A percentile compares a stretch with the other conserved stretches of the same genome.
Evolutionary conservation across 1,140 invertebrate genomes (phyloP).

Genomic region (Xylocopa sonorina): DNA sequence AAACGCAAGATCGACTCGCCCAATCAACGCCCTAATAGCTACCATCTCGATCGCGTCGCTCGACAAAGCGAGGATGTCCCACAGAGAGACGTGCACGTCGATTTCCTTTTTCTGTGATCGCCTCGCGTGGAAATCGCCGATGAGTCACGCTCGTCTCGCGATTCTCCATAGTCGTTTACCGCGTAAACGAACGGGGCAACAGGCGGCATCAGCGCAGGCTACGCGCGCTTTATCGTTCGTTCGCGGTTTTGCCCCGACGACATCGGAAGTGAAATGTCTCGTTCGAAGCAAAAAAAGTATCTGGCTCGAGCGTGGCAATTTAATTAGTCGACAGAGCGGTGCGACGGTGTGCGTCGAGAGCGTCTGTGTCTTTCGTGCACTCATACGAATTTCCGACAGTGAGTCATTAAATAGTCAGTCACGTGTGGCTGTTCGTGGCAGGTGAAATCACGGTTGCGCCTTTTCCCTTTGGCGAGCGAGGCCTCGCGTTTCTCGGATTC

Average conservation of each 20-base stretch:
- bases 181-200: neutral
- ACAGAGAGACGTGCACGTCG: conserved; percentile 10
- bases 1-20: too few relatives aligned
- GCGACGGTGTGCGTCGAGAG: neutral
- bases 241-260: neutral
- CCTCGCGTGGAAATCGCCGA: conserved; percentile 32
- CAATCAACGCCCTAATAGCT: too few relatives aligned
- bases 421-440: conserved; percentile 15
- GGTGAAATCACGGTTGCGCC: conserved; percentile 51
- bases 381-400: conserved; percentile 57
- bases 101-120: conserved; percentile 38
- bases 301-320: conserved; percentile 1
- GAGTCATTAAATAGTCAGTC: conserved; percentile 44
- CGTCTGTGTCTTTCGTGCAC: neutral
- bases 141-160: conserved; percentile 40
- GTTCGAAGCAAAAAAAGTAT: neutral
- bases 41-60: neutral
- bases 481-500: conserved; percentile 21
- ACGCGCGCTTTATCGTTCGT: neutral
- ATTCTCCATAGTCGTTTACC: neutral
- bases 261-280: neutral
- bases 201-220: too few relatives aligned
- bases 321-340: neutral
- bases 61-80: neutral
- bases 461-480: neutral